Percentiles rank a stretch among this genome's conserved stretches.
Evolutionary conservation across 1,140 invertebrate species (phyloP).

Genomic region (Pseudomyrmex sp.): DNA sequence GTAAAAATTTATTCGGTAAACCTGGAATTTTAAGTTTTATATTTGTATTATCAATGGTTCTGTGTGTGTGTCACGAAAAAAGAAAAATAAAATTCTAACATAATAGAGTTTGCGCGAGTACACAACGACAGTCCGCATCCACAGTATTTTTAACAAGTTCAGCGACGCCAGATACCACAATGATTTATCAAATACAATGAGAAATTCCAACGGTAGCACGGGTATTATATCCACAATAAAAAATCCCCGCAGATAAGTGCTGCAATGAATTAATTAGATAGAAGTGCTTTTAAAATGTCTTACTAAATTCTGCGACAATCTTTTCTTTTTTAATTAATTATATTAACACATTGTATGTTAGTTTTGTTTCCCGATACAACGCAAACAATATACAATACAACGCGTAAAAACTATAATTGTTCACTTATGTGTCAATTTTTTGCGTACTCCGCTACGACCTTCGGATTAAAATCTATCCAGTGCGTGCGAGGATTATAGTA

Average conservation of each 20-base stretch:
- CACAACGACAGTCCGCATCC: conserved; percentile 72
- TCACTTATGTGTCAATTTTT: not conserved
- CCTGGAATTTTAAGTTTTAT: conserved; percentile 65
- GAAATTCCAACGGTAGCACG: conserved; percentile 72
- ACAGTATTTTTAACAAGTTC: conserved; percentile 78
- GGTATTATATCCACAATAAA: conserved; percentile 77
- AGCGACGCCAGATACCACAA: conserved; percentile 68
- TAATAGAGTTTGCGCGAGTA: conserved; percentile 72
- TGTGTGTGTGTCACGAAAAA: not conserved
- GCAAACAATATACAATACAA: too few species aligned
- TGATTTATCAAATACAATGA: conserved; percentile 54
- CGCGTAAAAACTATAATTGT: not conserved
- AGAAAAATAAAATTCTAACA: conserved; percentile 62
- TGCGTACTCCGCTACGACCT: conserved; percentile 73
- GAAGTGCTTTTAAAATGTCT: too few species aligned
- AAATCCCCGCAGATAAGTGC: conserved; percentile 76
- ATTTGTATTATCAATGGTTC: too few species aligned
- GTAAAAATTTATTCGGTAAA: conserved; percentile 74
- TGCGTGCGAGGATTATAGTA: conserved; percentile 75
- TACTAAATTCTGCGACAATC: not conserved
- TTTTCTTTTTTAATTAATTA: not conserved
- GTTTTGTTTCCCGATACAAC: too few species aligned
- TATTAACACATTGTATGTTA: too few species aligned
- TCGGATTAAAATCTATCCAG: conserved; percentile 72
- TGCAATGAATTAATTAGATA: conserved; percentile 34